These are phyloP conservation scores for Platichthys stellatus DNA, from an alignment of 2,113 vertebrate species.

Conservation along the genomic window DNA sequence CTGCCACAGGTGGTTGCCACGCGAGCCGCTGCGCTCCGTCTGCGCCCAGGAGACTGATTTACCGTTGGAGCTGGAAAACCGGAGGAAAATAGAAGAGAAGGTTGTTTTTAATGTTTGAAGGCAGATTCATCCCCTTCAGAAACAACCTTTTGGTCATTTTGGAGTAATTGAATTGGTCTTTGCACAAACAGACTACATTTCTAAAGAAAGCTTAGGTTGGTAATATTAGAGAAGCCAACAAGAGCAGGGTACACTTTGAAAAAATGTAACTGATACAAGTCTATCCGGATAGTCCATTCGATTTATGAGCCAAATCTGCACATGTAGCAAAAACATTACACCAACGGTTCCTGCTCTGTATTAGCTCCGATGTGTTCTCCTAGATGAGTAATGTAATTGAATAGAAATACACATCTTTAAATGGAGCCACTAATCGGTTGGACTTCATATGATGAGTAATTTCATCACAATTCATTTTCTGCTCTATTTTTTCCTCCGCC, in stretches of 20 bases:
- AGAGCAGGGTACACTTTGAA: too few species aligned
- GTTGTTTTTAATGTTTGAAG: not conserved
- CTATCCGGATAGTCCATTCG: not conserved
- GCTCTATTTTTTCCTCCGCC: slow-evolving; percentile 18
- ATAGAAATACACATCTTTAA: slow-evolving; percentile 23
- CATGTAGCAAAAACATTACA: not conserved
- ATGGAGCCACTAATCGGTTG: slow-evolving; percentile 1
- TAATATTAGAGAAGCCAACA: too few species aligned
- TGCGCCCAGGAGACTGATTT: slow-evolving; percentile 98
- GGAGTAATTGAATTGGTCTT: not conserved
- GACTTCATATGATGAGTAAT: not conserved
- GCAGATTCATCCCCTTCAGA: not conserved
- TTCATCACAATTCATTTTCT: slow-evolving; percentile 18
- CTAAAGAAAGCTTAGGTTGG: too few species aligned
- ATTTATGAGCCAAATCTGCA: not conserved
- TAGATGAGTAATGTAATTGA: slow-evolving; percentile 4
- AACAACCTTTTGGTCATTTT: not conserved
- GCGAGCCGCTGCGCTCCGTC: slow-evolving; percentile 89
- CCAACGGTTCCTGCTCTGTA: not conserved
- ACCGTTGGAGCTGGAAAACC: slow-evolving; percentile 90
- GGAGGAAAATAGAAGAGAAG: not conserved
- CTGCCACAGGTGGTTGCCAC: slow-evolving; percentile 97
- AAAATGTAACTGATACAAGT: too few species aligned
- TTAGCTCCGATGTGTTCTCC: not conserved
- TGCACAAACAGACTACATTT: not conserved